Conservation (phyloP, 2,888 invertebrate genomes). For the Dimorphilus gyrociliatus region DNA sequence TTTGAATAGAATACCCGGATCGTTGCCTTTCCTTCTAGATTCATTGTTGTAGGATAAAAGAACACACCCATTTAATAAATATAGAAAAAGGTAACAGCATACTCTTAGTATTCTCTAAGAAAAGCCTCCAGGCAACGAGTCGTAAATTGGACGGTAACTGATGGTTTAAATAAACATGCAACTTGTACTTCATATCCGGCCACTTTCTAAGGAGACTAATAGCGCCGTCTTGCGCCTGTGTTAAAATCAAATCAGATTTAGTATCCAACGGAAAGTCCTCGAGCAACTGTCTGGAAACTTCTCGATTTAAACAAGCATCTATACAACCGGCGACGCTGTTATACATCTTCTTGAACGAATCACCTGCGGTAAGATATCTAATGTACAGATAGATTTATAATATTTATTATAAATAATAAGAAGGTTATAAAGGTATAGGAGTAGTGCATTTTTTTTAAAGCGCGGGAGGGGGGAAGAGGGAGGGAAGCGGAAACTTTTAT, state of each 20-base stretch:
- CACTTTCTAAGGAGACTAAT: slow-evolving; percentile 28
- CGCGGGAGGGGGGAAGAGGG: no score
- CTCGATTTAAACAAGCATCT: slow-evolving; percentile 32
- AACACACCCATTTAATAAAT: no score
- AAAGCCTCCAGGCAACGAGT: slow-evolving; percentile 29
- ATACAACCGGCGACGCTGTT: slow-evolving; percentile 23
- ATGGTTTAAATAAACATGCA: slow-evolving; percentile 30
- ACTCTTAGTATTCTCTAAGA: slow-evolving; percentile 27
- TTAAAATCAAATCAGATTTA: slow-evolving; percentile 29
- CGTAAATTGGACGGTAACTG: slow-evolving; percentile 24
- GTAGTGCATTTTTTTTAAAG: no score
- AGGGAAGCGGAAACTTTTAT: no score
- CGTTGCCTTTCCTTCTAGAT: no score
- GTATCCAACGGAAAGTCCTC: slow-evolving; percentile 26
- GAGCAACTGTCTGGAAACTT: slow-evolving; percentile 25
- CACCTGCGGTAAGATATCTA: slow-evolving; percentile 13
- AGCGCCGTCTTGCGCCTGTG: slow-evolving; percentile 32
- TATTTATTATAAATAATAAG: background rate
- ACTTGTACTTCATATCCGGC: slow-evolving; percentile 34
- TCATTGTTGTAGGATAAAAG: no score
- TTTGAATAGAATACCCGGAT: no score
- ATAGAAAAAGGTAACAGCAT: no score
- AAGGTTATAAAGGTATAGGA: no score
- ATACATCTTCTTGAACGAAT: slow-evolving; percentile 19
- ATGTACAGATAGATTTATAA: background rate